Evolutionary conservation across 2,113 vertebrate genomes (phyloP).

Genomic region (Apodemus speciosus): DNA sequence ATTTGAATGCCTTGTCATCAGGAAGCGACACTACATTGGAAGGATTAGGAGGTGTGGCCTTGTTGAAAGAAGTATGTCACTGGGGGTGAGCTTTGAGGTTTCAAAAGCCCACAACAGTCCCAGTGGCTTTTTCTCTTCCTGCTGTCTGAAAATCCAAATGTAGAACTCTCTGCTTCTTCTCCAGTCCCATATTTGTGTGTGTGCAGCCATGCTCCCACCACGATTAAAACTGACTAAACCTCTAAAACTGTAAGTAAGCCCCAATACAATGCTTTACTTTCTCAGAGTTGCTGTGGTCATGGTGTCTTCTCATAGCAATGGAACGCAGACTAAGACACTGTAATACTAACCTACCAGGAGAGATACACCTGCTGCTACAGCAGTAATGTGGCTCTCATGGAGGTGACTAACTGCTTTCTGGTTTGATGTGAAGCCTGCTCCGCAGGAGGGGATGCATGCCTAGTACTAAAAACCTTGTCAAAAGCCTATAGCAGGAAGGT

Average conservation of each 20-base stretch:
- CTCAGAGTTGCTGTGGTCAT: not conserved
- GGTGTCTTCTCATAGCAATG: not conserved
- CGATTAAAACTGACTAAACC: not conserved
- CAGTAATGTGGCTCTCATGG: not conserved
- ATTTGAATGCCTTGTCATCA: not conserved
- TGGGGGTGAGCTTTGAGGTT: not conserved
- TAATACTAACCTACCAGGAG: not conserved
- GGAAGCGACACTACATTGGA: not conserved
- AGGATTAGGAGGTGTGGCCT: not conserved
- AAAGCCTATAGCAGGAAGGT: not conserved
- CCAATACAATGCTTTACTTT: not conserved
- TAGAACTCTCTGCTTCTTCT: not conserved
- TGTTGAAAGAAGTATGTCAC: not conserved
- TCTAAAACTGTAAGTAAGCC: not conserved
- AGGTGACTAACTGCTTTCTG: not conserved
- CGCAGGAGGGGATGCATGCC: not conserved
- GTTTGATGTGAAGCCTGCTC: not conserved
- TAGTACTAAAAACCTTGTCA: not conserved
- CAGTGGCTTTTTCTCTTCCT: not conserved
- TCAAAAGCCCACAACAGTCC: not conserved
- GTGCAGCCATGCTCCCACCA: not conserved
- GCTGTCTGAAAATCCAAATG: not conserved
- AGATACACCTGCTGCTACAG: not conserved
- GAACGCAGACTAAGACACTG: not conserved
- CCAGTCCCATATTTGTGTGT: not conserved